phyloP scores from a whole-genome alignment of 2,888 invertebrate species.

The Liopterus haemorrhoidalis region DNA sequence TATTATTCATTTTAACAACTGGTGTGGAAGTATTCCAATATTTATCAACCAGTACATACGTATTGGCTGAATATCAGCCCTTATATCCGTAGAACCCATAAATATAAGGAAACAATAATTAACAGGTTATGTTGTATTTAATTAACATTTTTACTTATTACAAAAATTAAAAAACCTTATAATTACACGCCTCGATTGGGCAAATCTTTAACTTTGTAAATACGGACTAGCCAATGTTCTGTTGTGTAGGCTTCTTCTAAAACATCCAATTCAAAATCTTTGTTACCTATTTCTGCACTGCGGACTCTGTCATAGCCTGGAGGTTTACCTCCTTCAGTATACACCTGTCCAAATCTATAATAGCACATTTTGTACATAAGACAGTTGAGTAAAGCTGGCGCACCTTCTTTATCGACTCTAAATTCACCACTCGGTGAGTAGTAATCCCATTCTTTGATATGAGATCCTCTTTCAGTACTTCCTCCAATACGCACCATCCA shows the following conservation, averaged over 20 bases:
- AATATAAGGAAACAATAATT: no score
- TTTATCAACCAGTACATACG: no score
- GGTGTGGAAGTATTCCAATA: no score
- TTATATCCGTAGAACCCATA: no score
- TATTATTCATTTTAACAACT: no score
- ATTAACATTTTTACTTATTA: slow-evolving; percentile 11
- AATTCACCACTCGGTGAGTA: slow-evolving; percentile 96
- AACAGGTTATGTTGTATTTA: no score
- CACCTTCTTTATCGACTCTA: slow-evolving; percentile 90
- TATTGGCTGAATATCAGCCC: no score
- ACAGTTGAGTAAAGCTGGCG: slow-evolving; percentile 86
- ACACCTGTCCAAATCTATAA: slow-evolving; percentile 93
- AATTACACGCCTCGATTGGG: slow-evolving; percentile 74
- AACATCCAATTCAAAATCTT: slow-evolving; percentile 96
- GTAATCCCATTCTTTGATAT: slow-evolving; percentile 95
- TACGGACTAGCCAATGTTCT: slow-evolving; percentile 97
- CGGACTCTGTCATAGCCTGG: slow-evolving; percentile 95
- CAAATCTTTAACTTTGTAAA: slow-evolving; percentile 94
- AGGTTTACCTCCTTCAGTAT: slow-evolving; percentile 93
- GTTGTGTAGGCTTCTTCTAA: slow-evolving; percentile 99
- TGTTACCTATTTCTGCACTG: slow-evolving; percentile 96
- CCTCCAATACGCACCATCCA: slow-evolving; percentile 99
- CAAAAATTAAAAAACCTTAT: slow-evolving; percentile 10
- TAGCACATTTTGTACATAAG: slow-evolving; percentile 99
- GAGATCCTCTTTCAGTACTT: slow-evolving; percentile 87